Conservation (phyloP, 2,888 invertebrate genomes). For the Xestia ashworthii region DNA sequence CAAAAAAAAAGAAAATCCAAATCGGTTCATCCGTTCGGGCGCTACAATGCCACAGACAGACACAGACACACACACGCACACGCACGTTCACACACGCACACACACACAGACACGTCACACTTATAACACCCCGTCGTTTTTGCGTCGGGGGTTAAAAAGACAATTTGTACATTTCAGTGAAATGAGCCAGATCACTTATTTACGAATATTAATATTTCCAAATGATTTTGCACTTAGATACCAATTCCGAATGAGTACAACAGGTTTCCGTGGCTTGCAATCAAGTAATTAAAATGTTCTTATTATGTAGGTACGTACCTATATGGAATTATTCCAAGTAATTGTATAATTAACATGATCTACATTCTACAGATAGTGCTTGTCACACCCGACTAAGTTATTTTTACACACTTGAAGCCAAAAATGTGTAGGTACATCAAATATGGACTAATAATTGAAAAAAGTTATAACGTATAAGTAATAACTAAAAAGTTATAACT, state of each 20-base stretch:
- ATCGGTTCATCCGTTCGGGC: no score
- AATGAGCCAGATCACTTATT: background rate
- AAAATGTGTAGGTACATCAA: background rate
- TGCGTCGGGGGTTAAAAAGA: no score
- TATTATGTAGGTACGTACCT: background rate
- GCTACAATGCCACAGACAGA: no score
- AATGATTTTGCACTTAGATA: conserved; percentile 1
- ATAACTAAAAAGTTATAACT: no score
- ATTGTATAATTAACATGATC: background rate
- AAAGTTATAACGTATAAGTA: background rate
- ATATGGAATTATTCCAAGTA: conserved; percentile 1
- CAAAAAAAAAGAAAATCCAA: no score
- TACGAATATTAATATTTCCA: conserved; percentile 4
- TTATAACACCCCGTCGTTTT: no score
- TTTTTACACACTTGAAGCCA: background rate
- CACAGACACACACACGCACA: no score
- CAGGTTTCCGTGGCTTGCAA: conserved; percentile 23
- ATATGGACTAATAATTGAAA: background rate
- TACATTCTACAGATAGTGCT: background rate
- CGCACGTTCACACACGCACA: no score
- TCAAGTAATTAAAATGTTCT: conserved; percentile 1
- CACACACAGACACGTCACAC: no score
- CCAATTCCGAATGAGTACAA: background rate
- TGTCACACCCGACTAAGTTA: background rate
- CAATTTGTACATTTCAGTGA: background rate